Conservation (phyloP, 2,113 vertebrate species). For the Xiphophorus maculatus region DNA sequence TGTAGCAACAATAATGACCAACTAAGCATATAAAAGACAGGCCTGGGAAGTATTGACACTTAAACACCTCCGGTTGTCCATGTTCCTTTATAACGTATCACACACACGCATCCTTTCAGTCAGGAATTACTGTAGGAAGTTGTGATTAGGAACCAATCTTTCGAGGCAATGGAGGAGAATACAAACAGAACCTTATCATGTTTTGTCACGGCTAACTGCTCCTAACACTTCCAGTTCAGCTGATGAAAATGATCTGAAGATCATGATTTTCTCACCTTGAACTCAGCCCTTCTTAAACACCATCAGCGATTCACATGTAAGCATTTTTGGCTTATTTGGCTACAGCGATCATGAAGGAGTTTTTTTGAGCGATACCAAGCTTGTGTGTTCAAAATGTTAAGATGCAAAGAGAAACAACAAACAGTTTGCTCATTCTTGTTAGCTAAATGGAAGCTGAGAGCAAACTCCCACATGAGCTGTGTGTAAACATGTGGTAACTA, state of each 20-base stretch:
- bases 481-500: conserved; percentile 14
- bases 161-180: background rate
- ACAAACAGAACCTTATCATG: background rate
- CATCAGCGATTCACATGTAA: no score
- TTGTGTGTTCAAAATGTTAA: background rate
- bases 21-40: background rate
- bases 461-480: no score
- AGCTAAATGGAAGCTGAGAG: background rate
- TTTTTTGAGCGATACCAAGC: background rate
- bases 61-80: no score
- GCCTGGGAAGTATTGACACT: no score
- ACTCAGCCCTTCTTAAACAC: background rate
- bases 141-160: background rate
- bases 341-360: background rate
- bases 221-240: no score
- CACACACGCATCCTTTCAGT: no score
- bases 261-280: no score
- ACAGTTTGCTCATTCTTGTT: background rate
- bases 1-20: background rate
- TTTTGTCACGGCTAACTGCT: background rate
- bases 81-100: no score
- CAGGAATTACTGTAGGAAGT: no score
- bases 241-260: background rate
- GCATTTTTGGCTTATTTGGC: no score
- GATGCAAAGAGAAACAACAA: background rate